Percentiles rank a stretch among this genome's conserved stretches.
Evolutionary conservation across 2,888 invertebrate genomes (phyloP).

Genomic region (Chouioia cunea): DNA sequence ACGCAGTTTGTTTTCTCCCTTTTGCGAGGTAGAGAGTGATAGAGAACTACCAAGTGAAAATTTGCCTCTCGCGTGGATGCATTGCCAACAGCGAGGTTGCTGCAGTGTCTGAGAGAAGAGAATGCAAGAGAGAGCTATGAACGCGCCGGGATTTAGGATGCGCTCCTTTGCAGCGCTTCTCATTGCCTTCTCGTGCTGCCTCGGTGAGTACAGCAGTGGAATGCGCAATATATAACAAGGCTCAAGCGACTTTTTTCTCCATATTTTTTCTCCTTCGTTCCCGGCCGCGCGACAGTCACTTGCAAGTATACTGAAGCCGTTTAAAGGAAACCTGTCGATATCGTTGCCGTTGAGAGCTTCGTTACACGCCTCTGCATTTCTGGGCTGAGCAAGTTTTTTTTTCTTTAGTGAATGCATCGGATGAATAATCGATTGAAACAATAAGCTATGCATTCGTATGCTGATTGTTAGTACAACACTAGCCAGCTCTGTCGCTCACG

Average conservation of each 20-base stretch:
- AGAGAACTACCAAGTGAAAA: too few species aligned
- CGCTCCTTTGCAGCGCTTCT: slow-evolving; percentile 27
- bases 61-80: too few species aligned
- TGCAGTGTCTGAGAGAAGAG: background rate
- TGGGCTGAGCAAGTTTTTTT: too few species aligned
- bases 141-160: slow-evolving; percentile 34
- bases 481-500: too few species aligned
- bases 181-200: slow-evolving; percentile 45
- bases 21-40: too few species aligned
- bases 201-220: slow-evolving; percentile 50
- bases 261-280: background rate
- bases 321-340: slow-evolving; percentile 4
- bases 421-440: too few species aligned
- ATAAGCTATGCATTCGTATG: too few species aligned
- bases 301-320: background rate
- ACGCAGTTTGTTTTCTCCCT: too few species aligned
- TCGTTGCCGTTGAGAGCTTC: too few species aligned
- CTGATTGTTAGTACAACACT: too few species aligned
- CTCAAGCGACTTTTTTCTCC: background rate
- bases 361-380: too few species aligned
- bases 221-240: background rate
- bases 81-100: background rate
- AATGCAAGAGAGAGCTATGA: slow-evolving; percentile 16
- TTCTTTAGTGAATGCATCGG: too few species aligned
- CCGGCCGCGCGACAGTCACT: background rate